A percentile compares a stretch with the other conserved stretches of the same genome.
phyloP scores from a whole-genome alignment of 2,797 vertebrate genomes.

The Xenops minutus region DNA sequence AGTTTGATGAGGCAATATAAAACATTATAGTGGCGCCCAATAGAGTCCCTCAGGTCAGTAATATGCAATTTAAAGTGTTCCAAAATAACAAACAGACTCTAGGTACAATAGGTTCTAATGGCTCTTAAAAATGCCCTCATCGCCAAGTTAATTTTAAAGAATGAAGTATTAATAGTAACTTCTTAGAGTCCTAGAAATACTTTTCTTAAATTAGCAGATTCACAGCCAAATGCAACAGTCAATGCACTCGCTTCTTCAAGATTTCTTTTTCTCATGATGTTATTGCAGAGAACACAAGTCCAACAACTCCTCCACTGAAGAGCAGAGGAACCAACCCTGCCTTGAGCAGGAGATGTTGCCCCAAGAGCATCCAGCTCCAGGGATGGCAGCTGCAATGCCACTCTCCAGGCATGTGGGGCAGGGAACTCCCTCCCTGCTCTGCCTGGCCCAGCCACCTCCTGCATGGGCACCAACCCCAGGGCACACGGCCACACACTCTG shows the following conservation, averaged over 20 bases:
- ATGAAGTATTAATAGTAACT: slow-evolving; percentile 18
- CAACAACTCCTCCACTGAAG: background rate
- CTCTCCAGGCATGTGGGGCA: background rate
- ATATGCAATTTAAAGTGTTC: slow-evolving; percentile 19
- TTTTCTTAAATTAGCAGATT: background rate
- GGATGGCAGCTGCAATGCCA: background rate
- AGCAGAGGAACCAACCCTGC: background rate
- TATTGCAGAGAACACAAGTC: background rate
- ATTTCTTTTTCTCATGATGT: background rate
- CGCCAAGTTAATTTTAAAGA: background rate
- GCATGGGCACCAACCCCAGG: rapidly evolving
- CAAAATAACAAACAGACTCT: slow-evolving; percentile 56
- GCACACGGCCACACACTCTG: background rate
- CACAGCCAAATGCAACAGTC: background rate
- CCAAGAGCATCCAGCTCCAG: background rate
- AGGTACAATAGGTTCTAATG: background rate
- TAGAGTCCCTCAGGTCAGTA: slow-evolving; percentile 44
- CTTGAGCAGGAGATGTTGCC: rapidly evolving
- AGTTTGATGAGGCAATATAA: slow-evolving; percentile 68
- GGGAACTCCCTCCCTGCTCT: background rate
- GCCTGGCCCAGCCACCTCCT: background rate
- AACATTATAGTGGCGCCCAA: slow-evolving; percentile 31
- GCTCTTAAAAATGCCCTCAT: background rate
- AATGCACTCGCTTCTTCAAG: rapidly evolving
- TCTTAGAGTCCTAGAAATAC: background rate